Evolutionary conservation across 2,888 invertebrate species (phyloP), one percentile per base, ranked within the genome.

Genomic region (Phytoseiulus persimilis): DNA sequence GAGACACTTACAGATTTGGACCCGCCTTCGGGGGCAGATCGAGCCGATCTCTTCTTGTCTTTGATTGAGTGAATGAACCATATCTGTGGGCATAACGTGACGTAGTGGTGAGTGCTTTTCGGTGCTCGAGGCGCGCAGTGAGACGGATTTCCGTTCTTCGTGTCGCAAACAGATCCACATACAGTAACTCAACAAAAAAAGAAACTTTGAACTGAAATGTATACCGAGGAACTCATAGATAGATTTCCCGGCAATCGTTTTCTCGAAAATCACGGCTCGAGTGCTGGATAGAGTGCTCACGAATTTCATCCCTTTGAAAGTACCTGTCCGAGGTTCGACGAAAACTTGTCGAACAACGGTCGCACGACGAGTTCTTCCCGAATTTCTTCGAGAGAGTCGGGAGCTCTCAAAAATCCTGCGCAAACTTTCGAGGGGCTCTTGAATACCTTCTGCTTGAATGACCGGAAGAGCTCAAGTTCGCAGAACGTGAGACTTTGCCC

Each of bases 1-100:
- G 23, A 32, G 90, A 89, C 91, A 91, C 91, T 91, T 91, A 91
- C 91, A 91, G 90, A 90, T 91, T 91, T 45, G 90, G 91, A 14
- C 91, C 91, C 83, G 87, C 89, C 89, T 90, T 90, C 89, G 91
- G 91, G 9, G 91, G 91, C 83, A 91, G 90, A 90, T 91, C 91
- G 90, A 91, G 90, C 90, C 91, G 91, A 90, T 91, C 91, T 91
- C 91, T 91, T 90, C 91, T 91, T 90, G 90, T 83, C 65, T 90
- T 89, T 90, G 90, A 90, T 65, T 90, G 84, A 31, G 91, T 91
- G 90, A 91, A 91, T 89, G 91, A 91, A 90, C 91, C 91, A 90
- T 91, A 91, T 83, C 87, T 87, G 65, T 65, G 65, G 65, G 65
- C 65, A 65, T 65, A 65, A 65, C 65, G 65, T 65, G 65, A 65